Evolutionary conservation across 2,113 vertebrate genomes (phyloP).

Genomic region (Clupea harengus): DNA sequence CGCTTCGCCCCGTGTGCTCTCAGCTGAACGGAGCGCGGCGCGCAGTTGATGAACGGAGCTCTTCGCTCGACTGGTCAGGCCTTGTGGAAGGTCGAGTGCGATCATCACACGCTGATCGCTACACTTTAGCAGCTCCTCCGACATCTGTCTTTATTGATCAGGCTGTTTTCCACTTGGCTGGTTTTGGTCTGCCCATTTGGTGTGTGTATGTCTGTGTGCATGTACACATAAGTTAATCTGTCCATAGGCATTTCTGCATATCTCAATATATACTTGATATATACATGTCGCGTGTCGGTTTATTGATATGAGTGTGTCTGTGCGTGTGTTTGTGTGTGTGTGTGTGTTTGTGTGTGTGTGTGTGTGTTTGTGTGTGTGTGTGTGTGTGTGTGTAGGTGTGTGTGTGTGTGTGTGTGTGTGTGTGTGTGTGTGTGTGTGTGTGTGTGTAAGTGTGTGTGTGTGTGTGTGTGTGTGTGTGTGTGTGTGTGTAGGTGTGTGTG

Average conservation of each 20-base stretch:
- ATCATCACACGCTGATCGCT: constrained; percentile 25
- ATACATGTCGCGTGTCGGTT: neutral
- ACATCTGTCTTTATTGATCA: constrained; percentile 33
- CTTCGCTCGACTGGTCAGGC: constrained; percentile 35
- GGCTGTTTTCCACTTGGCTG: constrained; percentile 38
- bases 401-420: neutral
- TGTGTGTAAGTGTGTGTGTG: neutral
- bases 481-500: neutral
- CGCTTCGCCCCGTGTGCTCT: neutral
- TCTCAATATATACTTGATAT: neutral
- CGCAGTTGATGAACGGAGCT: constrained; percentile 2
- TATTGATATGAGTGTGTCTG: neutral
- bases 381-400: neutral
- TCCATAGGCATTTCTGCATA: neutral
- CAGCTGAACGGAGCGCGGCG: neutral
- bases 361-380: neutral
- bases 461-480: neutral
- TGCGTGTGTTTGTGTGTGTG: neutral
- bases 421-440: neutral
- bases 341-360: neutral
- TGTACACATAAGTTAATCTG: neutral
- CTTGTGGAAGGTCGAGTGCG: constrained; percentile 27
- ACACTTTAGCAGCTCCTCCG: constrained; percentile 30
- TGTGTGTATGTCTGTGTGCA: constrained; percentile 7
- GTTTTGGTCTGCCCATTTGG: constrained; percentile 24